phyloP scores from a whole-genome alignment of 1,140 invertebrate species.

The Grapholita molesta region DNA sequence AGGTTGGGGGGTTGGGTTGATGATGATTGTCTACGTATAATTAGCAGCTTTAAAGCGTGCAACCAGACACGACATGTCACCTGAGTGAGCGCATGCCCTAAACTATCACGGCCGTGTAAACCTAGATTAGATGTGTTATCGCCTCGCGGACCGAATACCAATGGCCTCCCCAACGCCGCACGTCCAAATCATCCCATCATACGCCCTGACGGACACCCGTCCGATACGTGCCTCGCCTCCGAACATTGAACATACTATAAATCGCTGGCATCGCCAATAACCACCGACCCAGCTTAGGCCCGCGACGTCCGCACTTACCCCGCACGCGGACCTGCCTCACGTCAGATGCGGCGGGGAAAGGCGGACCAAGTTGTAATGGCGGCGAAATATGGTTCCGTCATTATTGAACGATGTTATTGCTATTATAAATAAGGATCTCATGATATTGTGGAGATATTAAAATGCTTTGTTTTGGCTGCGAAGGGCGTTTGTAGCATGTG shows the following conservation, averaged over 20 bases:
- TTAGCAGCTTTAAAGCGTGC: no score
- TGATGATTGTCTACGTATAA: no score
- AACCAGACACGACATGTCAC: no score
- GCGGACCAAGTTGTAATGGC: slow-evolving; percentile 36
- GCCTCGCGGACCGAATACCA: not conserved
- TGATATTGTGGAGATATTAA: slow-evolving; percentile 39
- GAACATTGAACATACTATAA: slow-evolving; percentile 42
- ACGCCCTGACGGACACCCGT: slow-evolving; percentile 51
- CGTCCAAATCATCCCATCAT: slow-evolving; percentile 65
- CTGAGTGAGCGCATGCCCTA: not conserved
- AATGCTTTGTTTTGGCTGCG: slow-evolving; percentile 35
- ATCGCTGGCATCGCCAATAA: slow-evolving; percentile 41
- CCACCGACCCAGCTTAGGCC: slow-evolving; percentile 23
- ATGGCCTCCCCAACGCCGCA: slow-evolving; percentile 19
- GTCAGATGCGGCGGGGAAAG: not conserved
- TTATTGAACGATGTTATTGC: slow-evolving; percentile 68
- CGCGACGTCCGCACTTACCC: not conserved
- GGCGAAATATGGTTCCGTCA: slow-evolving; percentile 44
- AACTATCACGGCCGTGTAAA: slow-evolving; percentile 3
- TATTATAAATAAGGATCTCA: slow-evolving; percentile 64
- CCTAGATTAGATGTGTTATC: slow-evolving; percentile 15
- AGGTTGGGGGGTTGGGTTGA: no score
- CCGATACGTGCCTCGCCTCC: slow-evolving; percentile 50
- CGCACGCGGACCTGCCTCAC: not conserved
- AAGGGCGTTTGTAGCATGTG: not conserved